Percentiles rank a stretch among this genome's conserved stretches.
These are phyloP conservation scores for Mobula hypostoma DNA, from an alignment of 2,113 vertebrate genomes.

Conservation along the genomic window DNA sequence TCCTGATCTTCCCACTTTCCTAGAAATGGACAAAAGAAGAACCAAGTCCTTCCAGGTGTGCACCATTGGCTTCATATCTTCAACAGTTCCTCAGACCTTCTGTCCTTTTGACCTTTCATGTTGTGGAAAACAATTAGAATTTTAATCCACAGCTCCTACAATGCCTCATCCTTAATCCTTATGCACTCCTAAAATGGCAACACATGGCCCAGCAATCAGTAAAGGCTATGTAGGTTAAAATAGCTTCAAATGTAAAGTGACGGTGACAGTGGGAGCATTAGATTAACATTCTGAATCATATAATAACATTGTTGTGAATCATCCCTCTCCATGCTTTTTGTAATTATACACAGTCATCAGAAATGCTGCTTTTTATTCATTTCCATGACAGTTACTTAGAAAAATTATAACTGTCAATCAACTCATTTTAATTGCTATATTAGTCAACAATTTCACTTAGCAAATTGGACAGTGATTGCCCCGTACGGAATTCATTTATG, in stretches of 20 bases:
- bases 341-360: neutral
- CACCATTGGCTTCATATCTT: neutral
- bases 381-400: neutral
- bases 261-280: neutral
- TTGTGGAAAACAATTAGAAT: neutral
- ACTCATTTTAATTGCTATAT: neutral
- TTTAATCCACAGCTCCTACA: neutral
- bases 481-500: neutral
- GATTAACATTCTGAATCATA: neutral
- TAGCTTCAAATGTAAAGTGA: conserved; percentile 21
- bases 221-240: neutral
- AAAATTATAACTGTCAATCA: neutral
- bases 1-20: neutral
- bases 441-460: neutral
- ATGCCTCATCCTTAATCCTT: neutral
- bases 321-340: neutral
- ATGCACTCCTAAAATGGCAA: neutral
- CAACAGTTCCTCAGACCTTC: neutral
- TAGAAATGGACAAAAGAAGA: neutral
- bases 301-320: conserved; percentile 10
- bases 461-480: neutral
- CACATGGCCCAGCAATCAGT: neutral
- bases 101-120: neutral
- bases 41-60: neutral
- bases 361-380: neutral